Conservation (phyloP, 2,113 vertebrate species). For the Vireo altiloquus region DNA sequence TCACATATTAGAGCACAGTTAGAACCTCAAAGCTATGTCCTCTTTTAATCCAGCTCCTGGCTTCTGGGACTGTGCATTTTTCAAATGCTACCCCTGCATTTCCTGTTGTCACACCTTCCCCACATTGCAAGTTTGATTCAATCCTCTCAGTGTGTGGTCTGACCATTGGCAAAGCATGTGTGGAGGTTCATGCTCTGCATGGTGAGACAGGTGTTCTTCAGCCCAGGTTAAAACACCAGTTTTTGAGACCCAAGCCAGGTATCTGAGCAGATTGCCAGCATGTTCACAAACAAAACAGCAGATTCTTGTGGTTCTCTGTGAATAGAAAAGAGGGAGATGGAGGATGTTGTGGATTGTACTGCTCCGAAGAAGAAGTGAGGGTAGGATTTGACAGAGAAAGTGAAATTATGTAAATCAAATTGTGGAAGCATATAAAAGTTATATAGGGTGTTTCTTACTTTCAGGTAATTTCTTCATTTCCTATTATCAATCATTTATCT, state of each 20-base stretch:
- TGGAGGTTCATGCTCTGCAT: not conserved
- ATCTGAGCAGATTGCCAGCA: not conserved
- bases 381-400: not conserved
- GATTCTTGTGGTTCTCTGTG: not conserved
- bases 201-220: not conserved
- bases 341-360: not conserved
- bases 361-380: not conserved
- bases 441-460: not conserved
- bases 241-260: not conserved
- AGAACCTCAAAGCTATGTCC: not conserved
- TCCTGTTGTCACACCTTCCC: not conserved
- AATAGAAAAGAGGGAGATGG: not conserved
- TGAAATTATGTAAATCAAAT: not conserved
- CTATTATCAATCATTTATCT: not conserved
- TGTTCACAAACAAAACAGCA: not conserved
- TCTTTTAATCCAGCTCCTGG: not conserved
- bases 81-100: not conserved
- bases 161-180: not conserved
- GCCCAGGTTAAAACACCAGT: not conserved
- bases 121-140: not conserved
- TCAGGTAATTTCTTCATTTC: not conserved
- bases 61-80: not conserved
- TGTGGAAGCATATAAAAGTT: not conserved
- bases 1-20: not conserved
- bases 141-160: not conserved